Evolutionary conservation across 2,797 vertebrate species (phyloP).

Genomic region (Eulemur coronatus): DNA sequence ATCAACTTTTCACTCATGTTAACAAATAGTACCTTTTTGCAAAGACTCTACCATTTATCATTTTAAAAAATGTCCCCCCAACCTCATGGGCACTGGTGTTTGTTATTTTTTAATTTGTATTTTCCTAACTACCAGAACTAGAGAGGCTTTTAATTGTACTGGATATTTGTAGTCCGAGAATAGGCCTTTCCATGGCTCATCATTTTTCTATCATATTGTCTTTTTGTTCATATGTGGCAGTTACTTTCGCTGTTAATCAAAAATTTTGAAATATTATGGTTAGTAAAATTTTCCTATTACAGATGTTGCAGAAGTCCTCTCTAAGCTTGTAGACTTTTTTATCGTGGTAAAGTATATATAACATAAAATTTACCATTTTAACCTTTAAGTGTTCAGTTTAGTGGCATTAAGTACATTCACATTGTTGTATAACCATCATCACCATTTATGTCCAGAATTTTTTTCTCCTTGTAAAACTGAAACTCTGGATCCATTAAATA

Average conservation of each 20-base stretch:
- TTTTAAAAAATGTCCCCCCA: not conserved
- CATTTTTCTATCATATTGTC: not conserved
- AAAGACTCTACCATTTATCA: not conserved
- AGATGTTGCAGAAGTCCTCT: not conserved
- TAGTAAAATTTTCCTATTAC: not conserved
- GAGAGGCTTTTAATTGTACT: not conserved
- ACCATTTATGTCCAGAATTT: not conserved
- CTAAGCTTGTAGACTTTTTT: not conserved
- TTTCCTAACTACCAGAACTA: not conserved
- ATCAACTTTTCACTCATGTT: not conserved
- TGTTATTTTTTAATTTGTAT: constrained; percentile 4
- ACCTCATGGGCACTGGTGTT: not conserved
- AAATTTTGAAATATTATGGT: not conserved
- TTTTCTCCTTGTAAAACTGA: not conserved
- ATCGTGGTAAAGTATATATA: not conserved
- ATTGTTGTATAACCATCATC: not conserved
- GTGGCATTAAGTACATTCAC: not conserved
- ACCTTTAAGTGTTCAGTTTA: not conserved
- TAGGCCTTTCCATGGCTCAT: not conserved
- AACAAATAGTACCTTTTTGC: not conserved
- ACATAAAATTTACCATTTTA: not conserved
- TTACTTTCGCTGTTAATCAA: constrained; percentile 16
- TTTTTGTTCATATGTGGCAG: not conserved
- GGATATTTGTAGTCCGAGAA: not conserved
- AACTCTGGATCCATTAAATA: not conserved